A percentile compares a stretch with the other conserved stretches of the same genome.
These are phyloP conservation scores for Prunella strophiata DNA, from an alignment of 2,797 vertebrate genomes.

Conservation along the genomic window DNA sequence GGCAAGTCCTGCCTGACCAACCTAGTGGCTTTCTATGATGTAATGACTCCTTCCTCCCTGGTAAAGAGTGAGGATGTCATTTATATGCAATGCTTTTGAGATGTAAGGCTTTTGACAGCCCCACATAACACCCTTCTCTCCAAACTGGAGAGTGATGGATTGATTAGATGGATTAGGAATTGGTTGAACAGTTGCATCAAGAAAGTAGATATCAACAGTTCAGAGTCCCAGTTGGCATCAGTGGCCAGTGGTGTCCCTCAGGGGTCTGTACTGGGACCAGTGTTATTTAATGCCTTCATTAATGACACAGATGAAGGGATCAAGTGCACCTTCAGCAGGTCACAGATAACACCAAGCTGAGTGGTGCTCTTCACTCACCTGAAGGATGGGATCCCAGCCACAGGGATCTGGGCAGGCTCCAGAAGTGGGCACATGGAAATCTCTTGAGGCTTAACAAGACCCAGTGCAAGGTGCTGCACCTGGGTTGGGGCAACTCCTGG, in stretches of 20 bases:
- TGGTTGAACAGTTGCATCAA: not conserved
- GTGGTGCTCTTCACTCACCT: not conserved
- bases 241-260: not conserved
- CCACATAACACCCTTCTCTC: not conserved
- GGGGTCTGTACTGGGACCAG: not conserved
- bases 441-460: not conserved
- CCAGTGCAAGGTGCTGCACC: not conserved
- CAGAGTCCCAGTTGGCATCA: not conserved
- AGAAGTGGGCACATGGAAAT: not conserved
- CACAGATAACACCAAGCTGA: not conserved
- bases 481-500: fast-evolving
- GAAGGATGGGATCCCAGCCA: not conserved
- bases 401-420: not conserved
- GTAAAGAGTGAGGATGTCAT: not conserved
- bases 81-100: not conserved
- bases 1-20: not conserved
- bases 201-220: not conserved
- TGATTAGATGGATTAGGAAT: not conserved
- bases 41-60: not conserved
- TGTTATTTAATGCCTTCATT: not conserved
- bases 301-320: not conserved
- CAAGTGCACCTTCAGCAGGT: not conserved
- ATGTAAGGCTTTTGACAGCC: not conserved
- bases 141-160: not conserved
- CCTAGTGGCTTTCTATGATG: not conserved